Percentiles rank a stretch among this genome's conserved stretches.
Conservation (phyloP, 64 coral and sea anemone species). For the Montipora cactus region DNA sequence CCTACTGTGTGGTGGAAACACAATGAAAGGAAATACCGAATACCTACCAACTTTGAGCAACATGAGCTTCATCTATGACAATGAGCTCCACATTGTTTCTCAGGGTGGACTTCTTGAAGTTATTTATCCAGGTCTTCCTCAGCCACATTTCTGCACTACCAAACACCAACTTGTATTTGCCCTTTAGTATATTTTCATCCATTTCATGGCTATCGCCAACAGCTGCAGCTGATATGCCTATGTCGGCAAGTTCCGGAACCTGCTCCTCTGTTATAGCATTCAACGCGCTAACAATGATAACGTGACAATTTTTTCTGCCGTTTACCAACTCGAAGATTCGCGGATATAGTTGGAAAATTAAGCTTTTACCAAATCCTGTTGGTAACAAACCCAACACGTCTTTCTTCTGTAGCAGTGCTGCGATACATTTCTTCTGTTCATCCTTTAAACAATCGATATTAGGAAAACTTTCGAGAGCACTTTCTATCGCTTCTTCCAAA, state of each 20-base stretch:
- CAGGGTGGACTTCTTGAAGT: no score
- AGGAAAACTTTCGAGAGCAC: not conserved
- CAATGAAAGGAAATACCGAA: not conserved
- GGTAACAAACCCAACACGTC: no score
- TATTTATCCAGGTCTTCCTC: no score
- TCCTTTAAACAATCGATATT: conserved; percentile 4
- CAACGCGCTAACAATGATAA: not conserved
- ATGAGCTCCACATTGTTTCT: not conserved
- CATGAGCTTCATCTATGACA: conserved; percentile 1
- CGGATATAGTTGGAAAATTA: not conserved
- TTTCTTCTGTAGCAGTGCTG: no score
- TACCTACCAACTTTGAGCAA: conserved; percentile 12
- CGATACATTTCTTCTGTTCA: no score
- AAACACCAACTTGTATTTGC: not conserved
- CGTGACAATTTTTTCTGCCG: conserved; percentile 2
- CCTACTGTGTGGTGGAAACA: conserved; percentile 1
- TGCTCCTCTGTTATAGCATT: conserved; percentile 3
- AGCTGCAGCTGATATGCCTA: conserved; percentile 7
- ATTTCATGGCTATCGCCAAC: not conserved
- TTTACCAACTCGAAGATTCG: not conserved
- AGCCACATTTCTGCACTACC: no score
- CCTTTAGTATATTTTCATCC: conserved; percentile 8
- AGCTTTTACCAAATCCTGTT: no score
- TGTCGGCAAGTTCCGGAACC: conserved; percentile 3
- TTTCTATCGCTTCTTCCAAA: not conserved